A percentile compares a stretch with the other conserved stretches of the same genome.
Evolutionary conservation across 2,888 invertebrate species (phyloP).

Genomic region (Nomada goodeniana): DNA sequence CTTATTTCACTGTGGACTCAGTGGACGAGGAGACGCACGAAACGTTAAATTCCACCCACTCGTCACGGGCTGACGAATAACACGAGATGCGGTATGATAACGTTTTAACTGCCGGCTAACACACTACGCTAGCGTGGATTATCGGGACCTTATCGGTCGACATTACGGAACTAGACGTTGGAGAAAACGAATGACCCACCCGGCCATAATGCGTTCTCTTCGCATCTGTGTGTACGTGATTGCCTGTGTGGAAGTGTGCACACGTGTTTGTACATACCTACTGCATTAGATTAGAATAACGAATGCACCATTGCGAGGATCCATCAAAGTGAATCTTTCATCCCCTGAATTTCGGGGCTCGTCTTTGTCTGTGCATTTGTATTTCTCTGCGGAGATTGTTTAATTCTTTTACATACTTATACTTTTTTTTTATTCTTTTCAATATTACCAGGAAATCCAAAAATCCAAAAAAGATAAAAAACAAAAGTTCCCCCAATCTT

Average conservation of each 20-base stretch:
- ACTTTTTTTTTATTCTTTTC: no score
- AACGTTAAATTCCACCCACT: constrained; percentile 73
- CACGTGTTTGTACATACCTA: constrained; percentile 22
- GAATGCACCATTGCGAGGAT: constrained; percentile 46
- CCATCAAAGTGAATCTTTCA: constrained; percentile 25
- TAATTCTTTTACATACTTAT: neutral
- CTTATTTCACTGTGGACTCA: constrained; percentile 9
- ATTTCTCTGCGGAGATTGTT: neutral
- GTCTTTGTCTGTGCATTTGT: neutral
- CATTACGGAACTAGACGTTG: constrained; percentile 66
- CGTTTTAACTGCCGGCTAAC: constrained; percentile 72
- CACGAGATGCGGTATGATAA: constrained; percentile 72
- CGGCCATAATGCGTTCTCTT: constrained; percentile 60
- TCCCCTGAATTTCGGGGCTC: constrained; percentile 9
- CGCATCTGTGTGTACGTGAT: constrained; percentile 8
- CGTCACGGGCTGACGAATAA: constrained; percentile 76
- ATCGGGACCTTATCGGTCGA: constrained; percentile 72
- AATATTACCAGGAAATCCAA: no score
- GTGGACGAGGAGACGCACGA: constrained; percentile 28
- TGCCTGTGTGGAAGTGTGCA: constrained; percentile 3
- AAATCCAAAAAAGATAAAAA: no score
- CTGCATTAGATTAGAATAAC: constrained; percentile 64
- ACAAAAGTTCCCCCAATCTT: no score
- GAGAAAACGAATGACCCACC: constrained; percentile 68
- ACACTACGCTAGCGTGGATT: constrained; percentile 66